Base-by-base conservation (phyloP, 1,140 invertebrate genomes). In the Oryzaephilus surinamensis region DNA sequence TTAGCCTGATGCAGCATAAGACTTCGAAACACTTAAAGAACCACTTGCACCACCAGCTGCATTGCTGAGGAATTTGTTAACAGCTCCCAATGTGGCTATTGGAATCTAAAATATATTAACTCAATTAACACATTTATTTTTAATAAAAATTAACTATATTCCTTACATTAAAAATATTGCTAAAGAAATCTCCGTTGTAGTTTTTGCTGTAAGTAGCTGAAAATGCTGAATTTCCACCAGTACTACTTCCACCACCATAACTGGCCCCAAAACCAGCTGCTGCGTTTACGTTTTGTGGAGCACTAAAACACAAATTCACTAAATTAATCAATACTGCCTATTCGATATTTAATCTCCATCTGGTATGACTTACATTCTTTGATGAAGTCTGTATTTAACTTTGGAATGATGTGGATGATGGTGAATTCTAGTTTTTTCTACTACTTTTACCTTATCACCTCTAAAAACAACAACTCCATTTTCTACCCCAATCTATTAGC, bases 71-170 rank as follows among this genome's bases (percentile, higher is more conserved):
- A 43, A 21, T 11, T 45, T 45, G 46, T 72, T 74, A 19, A 76
- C 73, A 32, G 73, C 72, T 11, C 63, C 64, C 43, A 76, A 49
- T 19, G 72, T 69, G 37, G 73, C 71, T 50, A 74, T 73, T 16
- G 73, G 73, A 53, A 76, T 76, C 73, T 76, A 52, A 19, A 60
- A 58, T 17, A 43, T 38, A 43, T 21, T 7, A 11, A 19, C 19
- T 16, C 20, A 31, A 26, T 29, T 27, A 13, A 18, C 4, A 34
- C 7, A 39, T 13, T 32, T 41, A 2, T 3, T 20, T 38, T 17
- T 6, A 19, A n/a, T n/a, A n/a, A n/a, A n/a, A n/a, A n/a, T 31
- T 7, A n/a, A 13, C 32, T 17, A 4, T 19, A n/a, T 13, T 26
- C 38, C 35, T 43, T 31, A 43, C 45, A 46, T 43, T 43, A 18